Base-by-base conservation (phyloP, 2,113 vertebrate species). In the Ranitomeya variabilis region DNA sequence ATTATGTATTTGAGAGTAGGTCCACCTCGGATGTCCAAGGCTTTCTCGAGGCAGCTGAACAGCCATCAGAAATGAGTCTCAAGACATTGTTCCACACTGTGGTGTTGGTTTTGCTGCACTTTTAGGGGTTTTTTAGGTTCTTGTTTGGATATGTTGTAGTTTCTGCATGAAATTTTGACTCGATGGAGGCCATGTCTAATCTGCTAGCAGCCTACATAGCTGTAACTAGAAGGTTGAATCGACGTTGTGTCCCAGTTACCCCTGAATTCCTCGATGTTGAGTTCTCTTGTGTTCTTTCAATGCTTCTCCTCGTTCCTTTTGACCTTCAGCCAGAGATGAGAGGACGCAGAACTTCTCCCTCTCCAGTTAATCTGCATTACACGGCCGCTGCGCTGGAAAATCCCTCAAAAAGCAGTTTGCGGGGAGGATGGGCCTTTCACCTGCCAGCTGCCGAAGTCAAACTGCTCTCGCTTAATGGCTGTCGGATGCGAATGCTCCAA, bases 341-440 rank as follows among this genome's bases (percentile, higher is more conserved):
- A 79, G 82, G 73, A 81, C 59, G 82, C 74, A n/a, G 82, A 74
- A 67, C 76, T 2, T 23, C 67, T 76, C 69, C 86, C 86, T 23
- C 83, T 78, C 23, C 60, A 59, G 60, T 85, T 79, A 89, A 84
- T 89, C 73, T 83, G 85, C 62, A 89, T 89, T 89, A 85, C 81
- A 59, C 81, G 71, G 73, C 73, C 71, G 73, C 23, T 79, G 59
- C 82, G 16, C 87, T 69, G 82, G 57, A 85, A 79, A 85, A 89
- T 89, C 73, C 87, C 80, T 88, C 80, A 74, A 83, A 83, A 88
- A 54, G 87, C 87, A 55, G 37, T 82, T 76, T 88, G 37, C 0
- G 51, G 71, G 87, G 81, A 78, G 62, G 81, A 23, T 37, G 64
- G 51, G 82, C 54, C 62, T 57, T 82, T 78, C 59, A 88, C 87